Percentiles rank a stretch among this genome's conserved stretches.
Conservation (phyloP, 2,797 vertebrate species). For the Cyprinella venusta region DNA sequence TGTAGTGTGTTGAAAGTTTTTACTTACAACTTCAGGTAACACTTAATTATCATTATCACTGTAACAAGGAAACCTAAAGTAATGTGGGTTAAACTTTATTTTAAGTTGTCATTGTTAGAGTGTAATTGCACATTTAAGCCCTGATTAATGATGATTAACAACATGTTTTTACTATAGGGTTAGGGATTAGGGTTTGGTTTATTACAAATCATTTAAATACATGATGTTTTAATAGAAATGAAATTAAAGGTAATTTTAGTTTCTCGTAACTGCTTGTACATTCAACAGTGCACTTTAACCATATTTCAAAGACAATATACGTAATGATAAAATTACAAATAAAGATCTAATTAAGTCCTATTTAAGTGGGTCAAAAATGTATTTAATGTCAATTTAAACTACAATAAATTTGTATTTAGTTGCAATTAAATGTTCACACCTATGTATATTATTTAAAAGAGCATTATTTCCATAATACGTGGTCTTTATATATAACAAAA, state of each 20-base stretch:
- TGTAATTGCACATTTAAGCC: too few relatives aligned
- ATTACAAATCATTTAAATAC: not conserved
- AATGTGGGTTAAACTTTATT: too few relatives aligned
- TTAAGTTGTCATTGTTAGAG: too few relatives aligned
- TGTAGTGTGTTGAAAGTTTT: not conserved
- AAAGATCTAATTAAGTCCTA: not conserved
- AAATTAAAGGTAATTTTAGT: not conserved
- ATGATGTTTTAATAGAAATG: not conserved
- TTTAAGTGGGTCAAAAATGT: not conserved
- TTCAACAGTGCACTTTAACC: not conserved
- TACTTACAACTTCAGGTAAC: not conserved
- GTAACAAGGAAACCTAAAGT: not conserved
- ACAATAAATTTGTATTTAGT: not conserved
- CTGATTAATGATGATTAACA: too few relatives aligned
- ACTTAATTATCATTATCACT: not conserved
- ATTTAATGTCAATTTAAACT: not conserved
- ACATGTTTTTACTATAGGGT: too few relatives aligned
- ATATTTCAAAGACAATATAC: not conserved
- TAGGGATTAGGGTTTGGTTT: too few relatives aligned
- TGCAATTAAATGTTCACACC: not conserved
- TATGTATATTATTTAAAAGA: not conserved
- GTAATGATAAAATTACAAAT: not conserved
- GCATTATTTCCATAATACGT: not conserved
- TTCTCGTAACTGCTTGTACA: not conserved
- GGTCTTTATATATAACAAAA: not conserved